Conservation (phyloP, 2,113 vertebrate genomes). For the Percopsis transmontana region DNA sequence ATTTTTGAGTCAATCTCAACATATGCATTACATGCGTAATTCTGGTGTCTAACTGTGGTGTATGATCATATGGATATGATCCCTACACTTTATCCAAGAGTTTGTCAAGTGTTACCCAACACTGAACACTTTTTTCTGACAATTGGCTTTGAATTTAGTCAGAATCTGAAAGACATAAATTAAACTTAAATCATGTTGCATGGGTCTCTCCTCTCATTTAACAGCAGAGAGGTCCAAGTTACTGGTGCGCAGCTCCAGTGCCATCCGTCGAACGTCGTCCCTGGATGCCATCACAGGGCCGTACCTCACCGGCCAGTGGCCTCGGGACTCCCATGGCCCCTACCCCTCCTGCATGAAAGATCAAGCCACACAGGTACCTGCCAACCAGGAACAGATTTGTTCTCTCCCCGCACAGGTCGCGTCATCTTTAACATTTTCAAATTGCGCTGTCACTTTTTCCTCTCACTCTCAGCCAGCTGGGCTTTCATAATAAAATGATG, state of each 20-base stretch:
- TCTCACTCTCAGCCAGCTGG: not conserved
- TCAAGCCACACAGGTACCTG: slow-evolving; percentile 94
- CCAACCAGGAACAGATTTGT: not conserved
- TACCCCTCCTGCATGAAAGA: slow-evolving; percentile 96
- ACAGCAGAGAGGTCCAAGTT: slow-evolving; percentile 88
- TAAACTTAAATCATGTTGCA: slow-evolving; percentile 1
- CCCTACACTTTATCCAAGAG: no score
- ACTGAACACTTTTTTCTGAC: no score
- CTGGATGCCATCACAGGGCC: slow-evolving; percentile 94
- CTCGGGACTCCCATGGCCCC: slow-evolving; percentile 88
- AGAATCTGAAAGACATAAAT: no score
- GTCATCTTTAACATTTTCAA: not conserved
- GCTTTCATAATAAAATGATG: slow-evolving; percentile 1
- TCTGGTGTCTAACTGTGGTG: no score
- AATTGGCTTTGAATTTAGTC: no score
- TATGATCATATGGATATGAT: no score
- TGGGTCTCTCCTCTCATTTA: slow-evolving; percentile 49
- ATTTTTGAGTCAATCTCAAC: no score
- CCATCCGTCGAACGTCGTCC: slow-evolving; percentile 90
- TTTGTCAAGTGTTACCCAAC: no score
- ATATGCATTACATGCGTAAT: no score
- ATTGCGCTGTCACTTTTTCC: not conserved
- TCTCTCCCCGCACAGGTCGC: not conserved
- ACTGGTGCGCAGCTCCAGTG: slow-evolving; percentile 84
- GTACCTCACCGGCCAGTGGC: slow-evolving; percentile 98